Evolutionary conservation across 2,113 vertebrate genomes (phyloP).

Genomic region (Sarotherodon lohbergeri): DNA sequence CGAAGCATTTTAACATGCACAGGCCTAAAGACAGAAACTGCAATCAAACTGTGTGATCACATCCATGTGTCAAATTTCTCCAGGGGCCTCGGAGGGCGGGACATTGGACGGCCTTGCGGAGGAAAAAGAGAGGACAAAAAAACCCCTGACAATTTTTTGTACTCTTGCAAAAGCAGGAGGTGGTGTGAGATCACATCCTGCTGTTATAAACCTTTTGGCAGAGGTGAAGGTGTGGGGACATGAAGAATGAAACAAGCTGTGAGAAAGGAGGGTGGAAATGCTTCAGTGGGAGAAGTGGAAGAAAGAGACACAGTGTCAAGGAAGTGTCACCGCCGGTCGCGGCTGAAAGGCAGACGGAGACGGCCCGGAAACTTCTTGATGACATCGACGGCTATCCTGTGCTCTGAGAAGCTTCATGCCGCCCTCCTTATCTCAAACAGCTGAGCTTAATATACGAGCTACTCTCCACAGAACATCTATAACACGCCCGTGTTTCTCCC

Average conservation of each 20-base stretch:
- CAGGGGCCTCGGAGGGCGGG: conserved; percentile 2
- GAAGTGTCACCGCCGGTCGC: not conserved
- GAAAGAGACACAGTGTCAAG: not conserved
- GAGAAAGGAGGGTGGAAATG: not conserved
- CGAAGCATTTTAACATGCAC: not conserved
- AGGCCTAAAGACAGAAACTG: not conserved
- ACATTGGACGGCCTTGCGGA: not conserved
- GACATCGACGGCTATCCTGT: not conserved
- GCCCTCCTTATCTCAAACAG: not conserved
- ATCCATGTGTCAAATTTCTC: conserved; percentile 54
- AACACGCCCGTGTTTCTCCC: not conserved
- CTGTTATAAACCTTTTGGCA: conserved; percentile 21
- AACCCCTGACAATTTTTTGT: conserved; percentile 1
- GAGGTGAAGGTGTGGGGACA: not conserved
- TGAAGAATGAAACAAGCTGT: not conserved
- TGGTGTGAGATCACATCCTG: conserved; percentile 56
- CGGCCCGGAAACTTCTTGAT: not conserved
- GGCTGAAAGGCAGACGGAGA: not conserved
- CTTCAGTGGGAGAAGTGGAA: not conserved
- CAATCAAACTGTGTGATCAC: conserved; percentile 25
- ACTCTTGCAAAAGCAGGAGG: conserved; percentile 31
- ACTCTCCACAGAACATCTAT: not conserved
- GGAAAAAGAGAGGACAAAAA: not conserved
- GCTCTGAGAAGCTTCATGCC: not conserved
- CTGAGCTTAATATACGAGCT: not conserved